phyloP scores from a whole-genome alignment of 2,888 invertebrate genomes.

The Tanytarsus gracilentus region DNA sequence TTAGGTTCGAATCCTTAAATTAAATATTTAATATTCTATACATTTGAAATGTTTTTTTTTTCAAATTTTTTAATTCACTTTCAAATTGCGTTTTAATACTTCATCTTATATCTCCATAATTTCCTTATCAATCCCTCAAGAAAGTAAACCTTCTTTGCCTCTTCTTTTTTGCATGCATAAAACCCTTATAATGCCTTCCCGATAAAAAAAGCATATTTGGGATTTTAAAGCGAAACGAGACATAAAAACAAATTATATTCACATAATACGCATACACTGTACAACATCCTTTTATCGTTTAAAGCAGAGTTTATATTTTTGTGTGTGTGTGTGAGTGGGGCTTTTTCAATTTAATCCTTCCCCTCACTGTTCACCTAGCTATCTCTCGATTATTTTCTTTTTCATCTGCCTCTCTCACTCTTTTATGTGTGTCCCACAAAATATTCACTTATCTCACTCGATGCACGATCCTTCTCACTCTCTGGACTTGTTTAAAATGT shows the following conservation, averaged over 20 bases:
- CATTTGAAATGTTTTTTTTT: no score
- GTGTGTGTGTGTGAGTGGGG: background rate
- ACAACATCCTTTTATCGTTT: background rate
- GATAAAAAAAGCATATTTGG: constrained; percentile 26
- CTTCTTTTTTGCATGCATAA: background rate
- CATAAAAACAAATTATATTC: constrained; percentile 28
- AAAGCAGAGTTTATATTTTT: background rate
- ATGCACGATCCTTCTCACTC: constrained; percentile 1
- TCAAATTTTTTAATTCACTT: no score
- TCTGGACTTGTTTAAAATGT: background rate
- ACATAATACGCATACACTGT: constrained; percentile 17
- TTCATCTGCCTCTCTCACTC: background rate
- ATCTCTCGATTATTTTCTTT: no score
- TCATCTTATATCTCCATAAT: background rate
- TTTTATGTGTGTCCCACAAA: background rate
- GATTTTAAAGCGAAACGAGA: constrained; percentile 23
- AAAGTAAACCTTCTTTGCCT: background rate
- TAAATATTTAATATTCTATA: no score
- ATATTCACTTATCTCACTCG: constrained; percentile 1
- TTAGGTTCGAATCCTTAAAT: no score
- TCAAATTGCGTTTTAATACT: background rate
- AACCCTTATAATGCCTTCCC: constrained; percentile 9
- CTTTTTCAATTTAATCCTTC: constrained; percentile 12
- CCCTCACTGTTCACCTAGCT: no score
- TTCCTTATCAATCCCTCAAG: background rate